These are phyloP conservation scores for Nomada ferruginata DNA, from an alignment of 2,888 invertebrate species.

Conservation along the genomic window DNA sequence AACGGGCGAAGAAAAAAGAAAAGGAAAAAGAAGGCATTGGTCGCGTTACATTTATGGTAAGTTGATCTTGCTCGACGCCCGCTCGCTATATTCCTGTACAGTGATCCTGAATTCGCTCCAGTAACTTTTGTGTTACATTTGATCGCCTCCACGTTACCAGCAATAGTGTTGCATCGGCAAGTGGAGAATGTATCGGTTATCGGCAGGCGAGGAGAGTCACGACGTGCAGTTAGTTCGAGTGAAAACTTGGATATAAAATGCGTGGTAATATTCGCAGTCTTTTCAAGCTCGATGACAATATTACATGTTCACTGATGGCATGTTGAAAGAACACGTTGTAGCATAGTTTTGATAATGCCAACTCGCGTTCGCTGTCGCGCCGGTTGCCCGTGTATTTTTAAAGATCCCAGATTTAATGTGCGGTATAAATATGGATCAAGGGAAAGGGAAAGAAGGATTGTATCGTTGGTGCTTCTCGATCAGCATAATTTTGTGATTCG, in stretches of 20 bases:
- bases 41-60: slow-evolving; percentile 65
- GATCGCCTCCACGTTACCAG: background rate
- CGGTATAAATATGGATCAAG: background rate
- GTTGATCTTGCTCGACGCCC: slow-evolving; percentile 25
- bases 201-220: background rate
- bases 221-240: background rate
- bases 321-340: background rate
- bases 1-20: slow-evolving; percentile 27
- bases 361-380: background rate
- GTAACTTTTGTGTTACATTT: background rate
- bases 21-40: slow-evolving; percentile 29
- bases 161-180: background rate
- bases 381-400: too few species aligned
- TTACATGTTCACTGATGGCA: background rate
- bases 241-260: background rate
- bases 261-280: background rate
- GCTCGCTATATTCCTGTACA: background rate
- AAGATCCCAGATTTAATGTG: background rate
- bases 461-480: background rate
- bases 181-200: background rate
- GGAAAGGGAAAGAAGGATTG: background rate
- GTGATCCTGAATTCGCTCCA: background rate
- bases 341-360: background rate
- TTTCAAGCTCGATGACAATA: background rate
- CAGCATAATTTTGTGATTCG: slow-evolving; percentile 18